Evolutionary conservation across 2,113 vertebrate species (phyloP), one percentile per base, ranked within the genome.

Genomic region (Euleptes europaea): DNA sequence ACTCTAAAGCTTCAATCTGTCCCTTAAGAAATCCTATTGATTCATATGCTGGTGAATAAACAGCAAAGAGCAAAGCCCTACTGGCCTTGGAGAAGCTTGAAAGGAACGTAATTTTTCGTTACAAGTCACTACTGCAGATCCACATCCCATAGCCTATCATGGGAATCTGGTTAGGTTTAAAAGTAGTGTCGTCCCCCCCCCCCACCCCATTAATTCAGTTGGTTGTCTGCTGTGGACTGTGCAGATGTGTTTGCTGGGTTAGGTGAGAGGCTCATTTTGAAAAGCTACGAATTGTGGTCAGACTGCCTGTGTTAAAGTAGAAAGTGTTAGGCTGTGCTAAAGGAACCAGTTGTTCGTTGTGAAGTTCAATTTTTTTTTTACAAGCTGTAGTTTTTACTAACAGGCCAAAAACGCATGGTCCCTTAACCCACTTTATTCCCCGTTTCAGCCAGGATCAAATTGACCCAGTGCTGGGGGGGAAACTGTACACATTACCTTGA

Each of bases 1-100:
- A 63, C 0, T 0, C 66, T 80, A 67, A 65, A 63, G 31, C 38
- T 86, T 82, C 3, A 1, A n/a, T 76, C 42, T 75, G 80, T 11
- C 1, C 5, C 80, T 65, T 67, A 80, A 33, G 14, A 78, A 88
- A 83, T 23, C 54, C 63, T 78, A 87, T 65, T 84, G 81, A 84
- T 79, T 73, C 13, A 5, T 38, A n/a, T 44, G 15, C 35, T 60
- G 44, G 14, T 42, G 57, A 78, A 75, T 4, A 42, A 60, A 1
- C 86, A 54, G 65, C 67, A 0, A 1, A 8, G 60, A 28, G 54
- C 78, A 72, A 11, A 73, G 65, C 38, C n/a, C 66, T 82, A 10
- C 74, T 63, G 60, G 85, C 33, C 78, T 83, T 89, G 70, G 35
- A 88, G 82, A n/a, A 74, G 47, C 73, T 51, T 87, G 83, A 83